Evolutionary conservation across 2,888 invertebrate genomes (phyloP).

Genomic region (Pyrocoelia pectoralis): DNA sequence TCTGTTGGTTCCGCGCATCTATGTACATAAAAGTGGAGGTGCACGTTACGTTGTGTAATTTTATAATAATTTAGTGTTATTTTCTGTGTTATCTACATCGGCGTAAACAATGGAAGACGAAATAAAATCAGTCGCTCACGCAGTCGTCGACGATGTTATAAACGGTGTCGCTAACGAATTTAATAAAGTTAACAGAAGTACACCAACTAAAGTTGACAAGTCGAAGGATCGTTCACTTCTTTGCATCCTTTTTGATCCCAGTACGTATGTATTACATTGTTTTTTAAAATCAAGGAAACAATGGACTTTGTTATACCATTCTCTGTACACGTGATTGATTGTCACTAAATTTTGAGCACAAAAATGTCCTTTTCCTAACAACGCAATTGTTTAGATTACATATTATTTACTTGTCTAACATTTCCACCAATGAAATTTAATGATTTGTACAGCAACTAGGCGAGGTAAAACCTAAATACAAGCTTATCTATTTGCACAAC

Average conservation of each 20-base stretch:
- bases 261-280: conserved; percentile 55
- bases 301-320: too few species aligned
- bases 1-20: conserved; percentile 24
- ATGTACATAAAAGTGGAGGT: conserved; percentile 28
- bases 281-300: too few species aligned
- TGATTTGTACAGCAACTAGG: too few species aligned
- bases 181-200: conserved; percentile 45
- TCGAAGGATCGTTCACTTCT: conserved; percentile 57
- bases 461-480: too few species aligned
- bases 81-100: conserved; percentile 13
- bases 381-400: too few species aligned
- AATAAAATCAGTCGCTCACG: conserved; percentile 50
- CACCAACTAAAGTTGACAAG: conserved; percentile 37
- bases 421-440: too few species aligned
- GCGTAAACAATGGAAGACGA: conserved; percentile 41
- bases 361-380: too few species aligned
- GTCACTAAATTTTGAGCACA: too few species aligned
- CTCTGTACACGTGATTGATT: too few species aligned
- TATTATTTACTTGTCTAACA: too few species aligned
- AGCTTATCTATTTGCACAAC: neutral
- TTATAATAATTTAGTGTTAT: conserved; percentile 22
- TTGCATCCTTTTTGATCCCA: conserved; percentile 63
- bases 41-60: conserved; percentile 29
- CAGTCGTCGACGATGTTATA: conserved; percentile 55
- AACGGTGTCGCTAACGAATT: conserved; percentile 52